Conservation (phyloP, 2,888 invertebrate genomes). For the Azorinus chamasolen region DNA sequence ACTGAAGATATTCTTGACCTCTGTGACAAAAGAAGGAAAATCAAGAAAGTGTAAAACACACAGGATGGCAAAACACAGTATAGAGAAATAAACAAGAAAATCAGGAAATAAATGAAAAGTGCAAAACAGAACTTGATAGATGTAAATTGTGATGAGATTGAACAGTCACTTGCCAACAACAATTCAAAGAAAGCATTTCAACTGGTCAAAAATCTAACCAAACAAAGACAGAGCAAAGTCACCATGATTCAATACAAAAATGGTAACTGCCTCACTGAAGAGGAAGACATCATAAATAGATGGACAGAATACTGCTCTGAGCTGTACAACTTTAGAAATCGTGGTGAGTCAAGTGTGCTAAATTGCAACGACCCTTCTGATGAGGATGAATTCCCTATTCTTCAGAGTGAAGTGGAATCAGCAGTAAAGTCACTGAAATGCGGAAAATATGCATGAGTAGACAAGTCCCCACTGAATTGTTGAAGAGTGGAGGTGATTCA, state of each 20-base stretch:
- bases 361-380: slow-evolving; percentile 1
- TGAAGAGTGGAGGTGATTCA: slow-evolving; percentile 29
- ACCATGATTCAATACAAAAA: slow-evolving; percentile 8
- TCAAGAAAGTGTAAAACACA: slow-evolving; percentile 12
- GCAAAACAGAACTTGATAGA: slow-evolving; percentile 23
- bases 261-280: slow-evolving; percentile 32
- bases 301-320: slow-evolving; percentile 52
- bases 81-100: slow-evolving; percentile 16
- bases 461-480: slow-evolving; percentile 47
- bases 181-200: slow-evolving; percentile 31
- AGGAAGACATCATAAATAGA: slow-evolving; percentile 24
- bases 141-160: slow-evolving; percentile 16
- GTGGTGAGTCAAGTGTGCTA: slow-evolving; percentile 8
- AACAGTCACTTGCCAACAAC: slow-evolving; percentile 5
- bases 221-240: not conserved
- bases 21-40: slow-evolving; percentile 20
- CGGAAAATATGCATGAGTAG: slow-evolving; percentile 37
- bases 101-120: slow-evolving; percentile 13
- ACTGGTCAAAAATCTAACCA: slow-evolving; percentile 26
- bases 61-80: slow-evolving; percentile 2
- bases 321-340: slow-evolving; percentile 25
- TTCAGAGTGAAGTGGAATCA: slow-evolving; percentile 35
- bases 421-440: slow-evolving; percentile 46
- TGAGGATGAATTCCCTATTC: slow-evolving; percentile 26
- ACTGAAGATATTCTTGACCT: not conserved